phyloP scores from a whole-genome alignment of 23 tunicate species.

The Ciona savignyi region DNA sequence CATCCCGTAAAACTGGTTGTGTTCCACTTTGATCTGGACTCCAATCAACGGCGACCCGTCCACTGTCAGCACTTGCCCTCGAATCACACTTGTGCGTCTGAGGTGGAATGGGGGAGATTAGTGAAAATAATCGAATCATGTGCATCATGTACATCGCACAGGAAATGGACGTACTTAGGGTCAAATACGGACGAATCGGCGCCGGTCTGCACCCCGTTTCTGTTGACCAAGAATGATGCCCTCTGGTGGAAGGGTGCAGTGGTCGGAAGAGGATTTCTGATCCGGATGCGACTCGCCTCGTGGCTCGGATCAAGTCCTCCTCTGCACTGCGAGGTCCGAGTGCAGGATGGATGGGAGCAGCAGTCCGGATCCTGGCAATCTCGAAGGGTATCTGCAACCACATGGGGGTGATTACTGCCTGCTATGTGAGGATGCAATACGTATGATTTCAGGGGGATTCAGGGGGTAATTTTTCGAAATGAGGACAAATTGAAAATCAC shows the following conservation, averaged over 20 bases:
- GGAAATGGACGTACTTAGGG: conserved; percentile 23
- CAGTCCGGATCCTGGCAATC: conserved; percentile 97
- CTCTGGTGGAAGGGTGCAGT: conserved; percentile 71
- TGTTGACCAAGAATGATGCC: conserved; percentile 28
- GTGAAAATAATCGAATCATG: too few species aligned
- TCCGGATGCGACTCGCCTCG: conserved; percentile 22
- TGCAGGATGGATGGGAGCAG: conserved; percentile 50
- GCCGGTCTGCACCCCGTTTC: conserved; percentile 32
- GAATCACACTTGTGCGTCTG: conserved; percentile 65
- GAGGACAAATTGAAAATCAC: too few species aligned
- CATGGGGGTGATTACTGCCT: too few species aligned
- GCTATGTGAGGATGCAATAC: too few species aligned
- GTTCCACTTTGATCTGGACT: conserved; percentile 37
- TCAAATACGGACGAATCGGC: conserved; percentile 8
- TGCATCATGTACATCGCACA: too few species aligned
- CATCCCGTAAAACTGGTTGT: conserved; percentile 34
- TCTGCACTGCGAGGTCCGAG: conserved; percentile 49
- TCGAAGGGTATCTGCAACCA: conserved; percentile 67
- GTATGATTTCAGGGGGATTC: too few species aligned
- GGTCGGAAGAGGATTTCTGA: conserved; percentile 19
- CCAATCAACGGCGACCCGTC: conserved; percentile 88
- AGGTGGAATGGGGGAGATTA: too few species aligned
- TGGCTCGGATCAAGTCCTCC: conserved; percentile 60
- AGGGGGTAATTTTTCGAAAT: too few species aligned
- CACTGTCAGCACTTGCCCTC: conserved; percentile 46